Conservation (phyloP, 2,797 vertebrate genomes). For the Erithacus rubecula region DNA sequence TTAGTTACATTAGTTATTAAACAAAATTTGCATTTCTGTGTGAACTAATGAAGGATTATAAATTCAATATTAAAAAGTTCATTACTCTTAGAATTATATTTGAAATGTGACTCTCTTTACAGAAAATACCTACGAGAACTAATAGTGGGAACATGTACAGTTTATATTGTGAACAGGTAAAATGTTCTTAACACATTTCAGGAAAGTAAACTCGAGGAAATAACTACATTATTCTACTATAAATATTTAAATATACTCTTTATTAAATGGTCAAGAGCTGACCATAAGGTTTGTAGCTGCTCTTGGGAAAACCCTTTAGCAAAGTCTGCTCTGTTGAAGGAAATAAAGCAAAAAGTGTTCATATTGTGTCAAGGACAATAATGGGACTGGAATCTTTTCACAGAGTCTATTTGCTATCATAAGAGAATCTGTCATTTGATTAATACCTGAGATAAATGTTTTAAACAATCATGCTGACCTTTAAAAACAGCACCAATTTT, state of each 20-base stretch:
- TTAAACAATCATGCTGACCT: not conserved
- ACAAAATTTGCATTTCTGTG: not conserved
- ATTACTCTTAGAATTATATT: conserved; percentile 4
- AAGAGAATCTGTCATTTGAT: not conserved
- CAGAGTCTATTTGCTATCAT: not conserved
- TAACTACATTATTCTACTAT: not conserved
- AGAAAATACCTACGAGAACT: not conserved
- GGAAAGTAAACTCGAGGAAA: not conserved
- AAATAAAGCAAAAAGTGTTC: not conserved
- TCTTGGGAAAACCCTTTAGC: not conserved
- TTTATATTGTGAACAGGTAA: not conserved
- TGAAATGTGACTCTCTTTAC: not conserved
- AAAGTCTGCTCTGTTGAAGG: not conserved
- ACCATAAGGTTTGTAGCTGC: not conserved
- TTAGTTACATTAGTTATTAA: not conserved
- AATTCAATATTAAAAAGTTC: conserved; percentile 19
- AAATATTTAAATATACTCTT: not conserved
- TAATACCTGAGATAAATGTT: not conserved
- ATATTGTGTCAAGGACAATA: not conserved
- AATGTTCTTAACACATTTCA: not conserved
- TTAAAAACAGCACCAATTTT: not conserved
- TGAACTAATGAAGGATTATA: conserved; percentile 8
- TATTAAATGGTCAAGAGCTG: not conserved
- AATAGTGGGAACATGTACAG: not conserved
- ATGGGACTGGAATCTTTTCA: not conserved